Evolutionary conservation across 2,888 invertebrate genomes (phyloP).

Genomic region (Tenthredo livida): DNA sequence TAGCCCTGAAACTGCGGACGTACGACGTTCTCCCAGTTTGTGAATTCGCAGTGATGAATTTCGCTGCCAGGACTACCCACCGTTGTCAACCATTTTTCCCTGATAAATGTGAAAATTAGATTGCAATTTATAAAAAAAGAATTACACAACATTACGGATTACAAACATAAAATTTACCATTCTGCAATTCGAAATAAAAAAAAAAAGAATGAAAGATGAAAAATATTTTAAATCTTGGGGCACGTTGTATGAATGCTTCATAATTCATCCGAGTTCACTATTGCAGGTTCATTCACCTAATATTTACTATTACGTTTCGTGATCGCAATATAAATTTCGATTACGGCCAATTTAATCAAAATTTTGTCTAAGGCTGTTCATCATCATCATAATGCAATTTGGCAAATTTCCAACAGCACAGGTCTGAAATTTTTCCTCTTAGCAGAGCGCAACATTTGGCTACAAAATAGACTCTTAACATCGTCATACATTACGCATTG

Average conservation of each 20-base stretch:
- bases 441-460: background rate
- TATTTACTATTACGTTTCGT: too few relatives aligned
- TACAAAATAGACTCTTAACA: background rate
- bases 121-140: background rate
- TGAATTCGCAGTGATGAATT: slow-evolving; percentile 90
- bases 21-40: slow-evolving; percentile 89
- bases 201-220: background rate
- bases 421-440: slow-evolving; percentile 20
- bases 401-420: slow-evolving; percentile 25
- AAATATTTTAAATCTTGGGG: background rate
- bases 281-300: too few relatives aligned
- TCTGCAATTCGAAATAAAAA: background rate
- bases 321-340: background rate
- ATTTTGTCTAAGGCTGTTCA: background rate
- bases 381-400: background rate
- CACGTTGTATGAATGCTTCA: background rate
- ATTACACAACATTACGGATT: background rate
- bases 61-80: slow-evolving; percentile 92
- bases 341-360: background rate
- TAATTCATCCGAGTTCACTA: background rate
- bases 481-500: background rate
- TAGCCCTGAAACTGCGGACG: slow-evolving; percentile 86
- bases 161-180: background rate
- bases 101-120: slow-evolving; percentile 77
- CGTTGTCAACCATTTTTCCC: slow-evolving; percentile 90